Base-by-base conservation (phyloP, 2,888 invertebrate species). In the Idaea aversata region DNA sequence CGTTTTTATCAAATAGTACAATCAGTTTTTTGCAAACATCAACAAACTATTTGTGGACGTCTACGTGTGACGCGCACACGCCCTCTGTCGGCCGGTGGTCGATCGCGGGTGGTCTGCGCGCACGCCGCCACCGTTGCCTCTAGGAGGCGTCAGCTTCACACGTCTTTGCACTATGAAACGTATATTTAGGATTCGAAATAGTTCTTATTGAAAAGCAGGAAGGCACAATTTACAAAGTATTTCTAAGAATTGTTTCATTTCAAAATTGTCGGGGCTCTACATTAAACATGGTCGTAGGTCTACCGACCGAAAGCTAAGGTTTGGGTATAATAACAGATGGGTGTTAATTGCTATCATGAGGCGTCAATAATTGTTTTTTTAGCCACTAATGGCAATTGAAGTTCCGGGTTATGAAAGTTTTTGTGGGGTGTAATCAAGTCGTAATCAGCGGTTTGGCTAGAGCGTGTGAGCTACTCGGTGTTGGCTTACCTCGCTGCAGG, bases 281-380 rank as follows among this genome's bases (percentile, higher is more conserved):
- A 88, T 88, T 85, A 87, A 75, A 83, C 79, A 77, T 81, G 86
- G 86, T 87, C 85, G 83, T 78, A 76, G 80, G 83, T 85, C 83
- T 83, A 85, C 85, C 82, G 83, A 87, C 86, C 82, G 83, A 87
- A 89, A 87, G 86, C 83, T 86, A 86, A 87, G 88, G 87, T 89
- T 88, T 86, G 82, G 83, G 80, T 77, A 86, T 88, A 89, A 88
- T 88, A 88, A 87, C 88, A 87, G 88, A 88, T 88, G 91, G 91
- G 91, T 90, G 92, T 87, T 91, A 92, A 92, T 93, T 93, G 91
- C 88, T 88, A 88, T 86, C 88, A 88, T 87, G 87, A 88, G 88
- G 90, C 88, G 88, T 89, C 88, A 88, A 90, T 90, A 90, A 90
- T 88, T 87, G 87, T 90, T 91, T 90, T 88, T 91, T 91, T 86